Evolutionary conservation across 2,888 invertebrate genomes (phyloP), one percentile per base, ranked within the genome.

Genomic region (Caenorhabditis drosophilae): DNA sequence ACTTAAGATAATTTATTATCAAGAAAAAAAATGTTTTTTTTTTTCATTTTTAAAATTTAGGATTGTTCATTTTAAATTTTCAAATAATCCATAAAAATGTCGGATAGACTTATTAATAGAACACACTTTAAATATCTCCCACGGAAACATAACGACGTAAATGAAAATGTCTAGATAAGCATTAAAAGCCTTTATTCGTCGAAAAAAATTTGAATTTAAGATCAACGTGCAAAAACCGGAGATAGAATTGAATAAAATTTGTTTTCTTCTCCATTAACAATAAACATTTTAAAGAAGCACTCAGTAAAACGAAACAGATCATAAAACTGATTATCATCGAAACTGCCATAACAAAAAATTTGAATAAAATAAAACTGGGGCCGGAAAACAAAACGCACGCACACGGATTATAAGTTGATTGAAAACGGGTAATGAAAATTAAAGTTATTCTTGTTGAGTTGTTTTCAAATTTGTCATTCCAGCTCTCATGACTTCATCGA

Each of bases 401-500:
- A 20, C 6, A 12, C 7, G 20, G 11, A 40, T 40, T 20, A 42
- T 42, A 25, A 22, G n/a, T n/a, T 36, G 7, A 36, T n/a, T 20
- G 15, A 35, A 35, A 48, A 48, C n/a, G n/a, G n/a, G n/a, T n/a
- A n/a, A n/a, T n/a, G n/a, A n/a, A n/a, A n/a, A n/a, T n/a, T n/a
- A 16, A 27, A 42, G 25, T 66, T 66, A 66, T 56, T 66, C 67
- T 67, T 46, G 67, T 38, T 67, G 67, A 15, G 60, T 31, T 34
- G 51, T 49, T 58, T 81, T 81, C 56, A 81, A 68, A 54, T 82
- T 82, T 52, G 79, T 78, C 81, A 81, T 78, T 46, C 81, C 81
- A 45, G 81, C 81, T 85, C 97, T 89, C 94, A 98, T 97, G 7
- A 76, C 95, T 87, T 99, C 98, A 86, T 99, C 98, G 27, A 99